Evolutionary conservation across 2,888 invertebrate species (phyloP), one percentile per base, ranked within the genome.

Genomic region (Baccha elongata): DNA sequence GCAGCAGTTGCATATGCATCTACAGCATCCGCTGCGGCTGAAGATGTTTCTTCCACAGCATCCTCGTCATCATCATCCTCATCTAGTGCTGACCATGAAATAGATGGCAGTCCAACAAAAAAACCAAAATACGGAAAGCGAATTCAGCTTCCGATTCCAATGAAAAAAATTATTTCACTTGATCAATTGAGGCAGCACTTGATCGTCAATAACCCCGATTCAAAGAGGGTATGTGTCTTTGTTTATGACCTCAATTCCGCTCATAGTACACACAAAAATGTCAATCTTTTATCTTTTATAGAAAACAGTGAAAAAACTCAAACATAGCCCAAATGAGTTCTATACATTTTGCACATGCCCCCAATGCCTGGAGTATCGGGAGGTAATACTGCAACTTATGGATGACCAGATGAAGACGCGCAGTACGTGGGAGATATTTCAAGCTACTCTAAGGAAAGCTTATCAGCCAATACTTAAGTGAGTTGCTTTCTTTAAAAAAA

Each of bases 341-440:
- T 89, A 88, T 60, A 88, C 90, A 79, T 88, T 89, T 86, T 91
- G 90, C 85, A 87, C 88, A 83, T 91, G 90, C 84, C 87, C 88
- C 84, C 87, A 88, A 84, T 91, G 90, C 86, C 86, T 90, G 85
- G 88, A 89, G 85, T 90, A 90, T 86, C 89, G 90, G 40, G 90
- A 90, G 86, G 87, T 89, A 62, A 88, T 90, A 55, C 87, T 90
- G 75, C 88, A 88, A 64, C 86, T 90, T 52, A 89, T 90, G 88
- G 88, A 89, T 85, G 90, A 90, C 85, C 89, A 90, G 85, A 88
- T 90, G 84, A 90, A 89, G 85, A 89, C 90, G 81, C 88, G 89
- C 46, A 88, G 89, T 85, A 89, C 90, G 87, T 89, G 90, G 58
- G 88, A 89, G 32, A 88, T 90, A 88, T 84, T 90, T 37, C 87